phyloP scores from a whole-genome alignment of 2,113 vertebrate genomes.

The Poeciliopsis prolifica region DNA sequence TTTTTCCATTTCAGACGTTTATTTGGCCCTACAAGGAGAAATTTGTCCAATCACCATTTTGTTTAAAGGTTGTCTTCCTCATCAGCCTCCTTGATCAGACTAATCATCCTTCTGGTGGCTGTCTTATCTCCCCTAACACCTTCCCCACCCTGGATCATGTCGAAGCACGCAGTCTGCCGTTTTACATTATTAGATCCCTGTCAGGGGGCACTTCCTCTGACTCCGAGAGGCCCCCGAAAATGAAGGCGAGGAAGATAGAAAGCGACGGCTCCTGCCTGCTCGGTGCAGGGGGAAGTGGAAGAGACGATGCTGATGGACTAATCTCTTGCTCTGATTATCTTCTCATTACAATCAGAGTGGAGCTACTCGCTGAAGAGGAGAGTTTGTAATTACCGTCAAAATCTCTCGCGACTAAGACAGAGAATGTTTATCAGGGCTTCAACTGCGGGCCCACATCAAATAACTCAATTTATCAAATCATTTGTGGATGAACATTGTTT shows the following conservation, averaged over 20 bases:
- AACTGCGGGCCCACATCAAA: slow-evolving; percentile 45
- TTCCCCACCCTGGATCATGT: slow-evolving; percentile 47
- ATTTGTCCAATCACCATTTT: slow-evolving; percentile 21
- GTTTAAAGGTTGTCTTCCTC: slow-evolving; percentile 22
- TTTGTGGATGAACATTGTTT: slow-evolving; percentile 17
- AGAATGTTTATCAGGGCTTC: slow-evolving; percentile 56
- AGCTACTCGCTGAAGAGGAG: slow-evolving; percentile 68
- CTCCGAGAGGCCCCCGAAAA: slow-evolving; percentile 32
- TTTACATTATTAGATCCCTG: slow-evolving; percentile 71
- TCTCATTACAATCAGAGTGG: slow-evolving; percentile 78
- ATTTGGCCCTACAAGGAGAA: background rate
- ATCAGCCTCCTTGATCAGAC: slow-evolving; percentile 45
- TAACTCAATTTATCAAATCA: slow-evolving; percentile 56
- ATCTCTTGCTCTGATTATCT: slow-evolving; percentile 80
- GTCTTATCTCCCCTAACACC: slow-evolving; percentile 56
- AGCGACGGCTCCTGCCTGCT: slow-evolving; percentile 56
- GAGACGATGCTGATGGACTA: slow-evolving; percentile 67
- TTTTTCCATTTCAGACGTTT: background rate
- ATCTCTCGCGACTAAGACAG: slow-evolving; percentile 72
- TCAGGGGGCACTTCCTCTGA: slow-evolving; percentile 35
- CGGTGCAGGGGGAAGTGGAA: slow-evolving; percentile 28
- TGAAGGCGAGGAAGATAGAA: slow-evolving; percentile 55
- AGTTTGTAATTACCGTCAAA: slow-evolving; percentile 72
- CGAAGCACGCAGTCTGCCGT: slow-evolving; percentile 34
- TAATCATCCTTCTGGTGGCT: slow-evolving; percentile 51